These are phyloP conservation scores for Gavia stellata DNA, from an alignment of 2,113 vertebrate species.

Conservation along the genomic window DNA sequence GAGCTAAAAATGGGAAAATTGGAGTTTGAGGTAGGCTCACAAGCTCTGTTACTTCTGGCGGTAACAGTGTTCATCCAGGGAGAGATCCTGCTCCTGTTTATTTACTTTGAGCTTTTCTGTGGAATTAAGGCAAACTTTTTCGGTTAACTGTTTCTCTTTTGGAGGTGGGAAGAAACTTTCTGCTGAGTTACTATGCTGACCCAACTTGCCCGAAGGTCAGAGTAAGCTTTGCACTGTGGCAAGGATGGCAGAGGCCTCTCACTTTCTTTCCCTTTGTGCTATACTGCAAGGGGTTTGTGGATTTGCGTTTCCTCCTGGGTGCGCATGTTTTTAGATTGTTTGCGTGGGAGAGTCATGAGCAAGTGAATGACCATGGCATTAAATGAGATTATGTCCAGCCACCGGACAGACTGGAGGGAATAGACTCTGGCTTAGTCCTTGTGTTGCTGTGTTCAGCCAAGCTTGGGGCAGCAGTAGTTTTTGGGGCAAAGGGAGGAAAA, in stretches of 20 bases:
- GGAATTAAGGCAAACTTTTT: neutral
- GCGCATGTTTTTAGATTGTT: neutral
- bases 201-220: fast-evolving
- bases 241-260: neutral
- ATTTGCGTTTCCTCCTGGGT: neutral
- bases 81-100: neutral
- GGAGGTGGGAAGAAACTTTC: neutral
- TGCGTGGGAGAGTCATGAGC: neutral
- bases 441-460: fast-evolving
- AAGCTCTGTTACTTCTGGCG: neutral
- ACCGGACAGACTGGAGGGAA: neutral
- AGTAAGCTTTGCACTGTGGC: fast-evolving
- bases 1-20: neutral
- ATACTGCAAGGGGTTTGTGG: neutral
- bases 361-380: fast-evolving
- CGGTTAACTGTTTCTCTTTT: neutral
- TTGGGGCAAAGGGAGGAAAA: neutral
- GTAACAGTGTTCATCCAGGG: neutral
- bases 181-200: neutral
- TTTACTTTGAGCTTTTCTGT: neutral
- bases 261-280: neutral
- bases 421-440: neutral
- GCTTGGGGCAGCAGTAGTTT: neutral
- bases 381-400: neutral
- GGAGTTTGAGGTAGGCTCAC: neutral